phyloP scores from a whole-genome alignment of 2,888 invertebrate genomes.

The Cephus spinipes region DNA sequence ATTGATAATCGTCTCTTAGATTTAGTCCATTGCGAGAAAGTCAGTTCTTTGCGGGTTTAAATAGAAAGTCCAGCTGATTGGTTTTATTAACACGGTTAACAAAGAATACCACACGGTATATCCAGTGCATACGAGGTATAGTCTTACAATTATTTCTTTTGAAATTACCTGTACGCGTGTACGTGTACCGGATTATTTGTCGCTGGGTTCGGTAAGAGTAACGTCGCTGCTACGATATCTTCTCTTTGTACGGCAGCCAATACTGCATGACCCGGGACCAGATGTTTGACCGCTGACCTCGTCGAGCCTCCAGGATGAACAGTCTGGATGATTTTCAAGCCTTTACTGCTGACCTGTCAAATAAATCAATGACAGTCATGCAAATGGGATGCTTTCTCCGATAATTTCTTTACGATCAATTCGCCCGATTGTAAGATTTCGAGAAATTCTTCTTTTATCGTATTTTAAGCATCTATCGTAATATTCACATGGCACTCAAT shows the following conservation, averaged over 20 bases:
- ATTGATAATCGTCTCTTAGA: not conserved
- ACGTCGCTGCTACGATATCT: constrained; percentile 93
- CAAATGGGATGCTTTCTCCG: not conserved
- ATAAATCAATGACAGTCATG: constrained; percentile 9
- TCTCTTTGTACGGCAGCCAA: constrained; percentile 91
- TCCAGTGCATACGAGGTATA: not conserved
- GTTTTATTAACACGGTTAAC: not conserved
- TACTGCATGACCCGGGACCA: constrained; percentile 93
- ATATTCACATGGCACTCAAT: not conserved
- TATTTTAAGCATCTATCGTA: not conserved
- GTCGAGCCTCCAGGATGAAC: constrained; percentile 66
- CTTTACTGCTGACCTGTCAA: constrained; percentile 85
- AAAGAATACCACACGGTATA: not conserved
- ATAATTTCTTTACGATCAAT: not conserved
- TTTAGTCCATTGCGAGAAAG: not conserved
- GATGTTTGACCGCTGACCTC: constrained; percentile 84
- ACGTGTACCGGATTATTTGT: constrained; percentile 96
- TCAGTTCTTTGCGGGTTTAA: not conserved
- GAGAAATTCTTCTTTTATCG: not conserved
- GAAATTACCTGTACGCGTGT: constrained; percentile 78
- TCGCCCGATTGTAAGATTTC: not conserved
- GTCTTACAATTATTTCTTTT: not conserved
- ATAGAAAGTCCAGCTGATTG: not conserved
- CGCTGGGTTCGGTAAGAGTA: constrained; percentile 92
- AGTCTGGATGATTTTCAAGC: constrained; percentile 93